Base-by-base conservation (phyloP, 2,797 vertebrate species). In the Hypotaenidia okinawae region DNA sequence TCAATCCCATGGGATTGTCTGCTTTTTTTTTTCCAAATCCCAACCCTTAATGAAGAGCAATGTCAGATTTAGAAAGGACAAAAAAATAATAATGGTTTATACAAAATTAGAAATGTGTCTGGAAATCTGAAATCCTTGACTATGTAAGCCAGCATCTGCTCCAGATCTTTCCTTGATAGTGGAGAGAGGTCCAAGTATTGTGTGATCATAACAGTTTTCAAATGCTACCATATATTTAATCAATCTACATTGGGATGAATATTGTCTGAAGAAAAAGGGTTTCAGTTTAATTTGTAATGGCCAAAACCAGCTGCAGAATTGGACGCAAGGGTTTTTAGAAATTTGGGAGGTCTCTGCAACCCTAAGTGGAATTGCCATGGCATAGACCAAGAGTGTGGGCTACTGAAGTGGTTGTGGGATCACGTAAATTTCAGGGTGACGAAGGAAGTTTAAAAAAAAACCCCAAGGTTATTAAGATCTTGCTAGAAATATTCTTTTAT, bases 1-100 rank as follows among this genome's bases (percentile, higher is more conserved):
- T 90, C 90, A 96, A 84, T 95, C 89, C 77, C 76, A 12, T 84
- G 89, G 90, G 95, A 96, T 97, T 96, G 97, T 96, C 87, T 94
- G 12, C 16, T 3, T 47, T 47, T 47, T 47, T 68, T 69, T 88
- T 54, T 18, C 18, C 41, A 94, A 94, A 96, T 96, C 94, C 47
- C 19, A 86, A 43, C 15, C 35, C 30, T 88, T 96, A 95, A 88
- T 94, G 75, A 95, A 55, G 12, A 94, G 19, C 43, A 93, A 80
- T 91, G 37, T 62, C 59, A 93, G 93, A 93, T 95, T 95, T 93
- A 93, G 89, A 80, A 95, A 87, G 41, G 35, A 24, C 30, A 76
- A 84, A 89, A 75, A 73, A 75, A 41, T 55, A 25, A 33, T 51
- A 25, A 66, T 3, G 1, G 9, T 62, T 88, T 94, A 39, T 93